These are phyloP conservation scores for Capreolus pygargus DNA, from an alignment of 2,113 vertebrate species.

Conservation along the genomic window DNA sequence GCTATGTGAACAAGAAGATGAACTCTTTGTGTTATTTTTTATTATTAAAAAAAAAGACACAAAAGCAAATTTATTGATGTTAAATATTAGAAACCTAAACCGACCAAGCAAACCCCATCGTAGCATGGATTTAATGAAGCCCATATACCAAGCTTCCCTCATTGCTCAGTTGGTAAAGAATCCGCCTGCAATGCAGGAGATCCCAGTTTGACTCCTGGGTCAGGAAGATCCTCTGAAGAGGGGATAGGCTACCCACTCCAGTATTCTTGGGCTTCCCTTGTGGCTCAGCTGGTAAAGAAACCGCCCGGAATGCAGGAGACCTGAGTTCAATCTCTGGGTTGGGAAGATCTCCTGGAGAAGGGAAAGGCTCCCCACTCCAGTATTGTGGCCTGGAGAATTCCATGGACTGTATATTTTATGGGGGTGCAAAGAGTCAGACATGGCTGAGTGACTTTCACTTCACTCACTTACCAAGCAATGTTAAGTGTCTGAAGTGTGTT, in stretches of 20 bases:
- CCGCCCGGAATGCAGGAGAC: rapidly evolving
- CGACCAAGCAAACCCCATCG: neutral
- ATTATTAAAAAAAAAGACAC: neutral
- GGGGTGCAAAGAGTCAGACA: neutral
- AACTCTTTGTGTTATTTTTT: neutral
- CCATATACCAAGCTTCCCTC: neutral
- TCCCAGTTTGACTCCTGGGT: neutral
- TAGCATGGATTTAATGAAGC: neutral
- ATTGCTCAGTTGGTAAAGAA: neutral
- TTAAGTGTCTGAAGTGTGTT: neutral
- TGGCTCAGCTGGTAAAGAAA: neutral
- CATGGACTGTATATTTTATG: neutral
- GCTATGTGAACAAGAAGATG: neutral
- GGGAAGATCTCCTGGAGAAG: neutral
- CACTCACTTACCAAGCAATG: neutral
- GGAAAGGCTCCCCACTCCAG: neutral
- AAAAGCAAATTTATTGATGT: neutral
- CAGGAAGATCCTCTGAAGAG: neutral
- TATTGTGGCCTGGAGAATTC: neutral
- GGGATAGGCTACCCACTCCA: neutral
- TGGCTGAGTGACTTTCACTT: neutral
- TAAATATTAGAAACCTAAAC: neutral
- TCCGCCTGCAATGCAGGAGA: neutral
- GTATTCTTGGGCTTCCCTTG: neutral
- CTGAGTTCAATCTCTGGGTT: neutral